Base-by-base conservation (phyloP, 2,888 invertebrate genomes). In the Stictocephala bisonia region DNA sequence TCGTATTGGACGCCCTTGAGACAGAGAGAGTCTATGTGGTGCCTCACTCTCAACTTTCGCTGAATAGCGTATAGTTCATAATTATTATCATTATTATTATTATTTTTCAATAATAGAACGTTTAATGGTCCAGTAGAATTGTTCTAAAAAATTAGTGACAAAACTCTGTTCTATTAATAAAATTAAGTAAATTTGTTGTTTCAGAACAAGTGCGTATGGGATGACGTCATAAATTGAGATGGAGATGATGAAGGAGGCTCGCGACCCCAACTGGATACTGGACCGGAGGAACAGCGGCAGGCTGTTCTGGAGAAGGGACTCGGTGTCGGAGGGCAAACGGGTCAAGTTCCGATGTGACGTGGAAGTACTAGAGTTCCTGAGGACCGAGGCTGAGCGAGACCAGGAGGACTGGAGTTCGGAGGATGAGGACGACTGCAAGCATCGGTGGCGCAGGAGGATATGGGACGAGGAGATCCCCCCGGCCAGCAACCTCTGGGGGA, bases 331-430 rank as follows among this genome's bases (percentile, higher is more conserved):
- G 35, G 51, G 20, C 15, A 74, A 73, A 29, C 84, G 83, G 76
- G 84, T 85, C n/a, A 84, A 84, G 40, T 85, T 85, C 78, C 83
- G 85, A 20, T 84, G 84, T 71, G 85, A 85, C 68, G 85, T 85
- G 29, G 85, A 85, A 77, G 84, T 85, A 13, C 73, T 85, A 48
- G 85, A 85, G 79, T 85, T 60, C 72, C 48, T 60, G 24, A 75
- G 64, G 71, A 20, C 27, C 13, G 78, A 78, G 51, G 74, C 73
- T 11, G 73, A 73, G 35, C 50, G 29, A n/a, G 35, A 48, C 15
- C 64, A 74, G 50, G 27, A 40, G 35, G 26, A 31, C 27, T 31
- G 58, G 26, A 41, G 26, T n/a, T 51, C 51, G 3, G 69, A 64
- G 11, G 56, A 50, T 13, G 74, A 71, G 44, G 71, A 70, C 27